Base-by-base conservation (phyloP, 2,888 invertebrate species). In the Dicycla oo region DNA sequence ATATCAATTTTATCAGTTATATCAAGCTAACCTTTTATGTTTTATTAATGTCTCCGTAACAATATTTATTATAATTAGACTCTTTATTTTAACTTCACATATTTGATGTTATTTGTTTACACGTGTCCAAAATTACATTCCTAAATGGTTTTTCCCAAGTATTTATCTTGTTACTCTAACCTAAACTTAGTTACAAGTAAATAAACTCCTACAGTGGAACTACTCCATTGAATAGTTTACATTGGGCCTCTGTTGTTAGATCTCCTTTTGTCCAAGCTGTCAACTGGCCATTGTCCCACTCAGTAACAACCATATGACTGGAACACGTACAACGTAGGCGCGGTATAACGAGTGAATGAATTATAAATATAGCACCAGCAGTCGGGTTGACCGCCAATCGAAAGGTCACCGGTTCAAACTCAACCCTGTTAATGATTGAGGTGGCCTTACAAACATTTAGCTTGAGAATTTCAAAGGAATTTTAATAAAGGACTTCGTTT, bases 401-500 rank as follows among this genome's bases (percentile, higher is more conserved):
- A 79, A 73, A 80, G 67, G 65, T 68, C 68, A 79, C 15, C n/a
- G 20, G 38, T 65, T 68, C 34, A 78, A 40, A 65, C 57, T 53
- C 20, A 78, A 64, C 56, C 53, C 34, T 60, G 65, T 23, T 58
- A 65, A 73, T 49, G 47, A 72, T 68, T 58, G 26, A 54, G 56
- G 58, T 51, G 61, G 57, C 65, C 57, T 68, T 58, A 58, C 65
- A 76, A 80, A 76, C 54, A 72, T 81, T 69, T 56, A 26, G 18
- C 62, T 73, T 47, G n/a, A 51, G 61, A 65, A 69, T 80, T 80
- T 70, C 30, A 67, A 75, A 34, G 63, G 78, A 63, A 80, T 80
- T 77, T 66, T 76, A 72, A 72, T 76, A 60, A 66, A 63, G 54
- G 47, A 43, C 3, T n/a, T 45, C 23, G 57, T 45, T 69, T 47